A percentile compares a stretch with the other conserved stretches of the same genome.
Conservation (phyloP, 2,113 vertebrate genomes). For the Pantherophis guttatus region DNA sequence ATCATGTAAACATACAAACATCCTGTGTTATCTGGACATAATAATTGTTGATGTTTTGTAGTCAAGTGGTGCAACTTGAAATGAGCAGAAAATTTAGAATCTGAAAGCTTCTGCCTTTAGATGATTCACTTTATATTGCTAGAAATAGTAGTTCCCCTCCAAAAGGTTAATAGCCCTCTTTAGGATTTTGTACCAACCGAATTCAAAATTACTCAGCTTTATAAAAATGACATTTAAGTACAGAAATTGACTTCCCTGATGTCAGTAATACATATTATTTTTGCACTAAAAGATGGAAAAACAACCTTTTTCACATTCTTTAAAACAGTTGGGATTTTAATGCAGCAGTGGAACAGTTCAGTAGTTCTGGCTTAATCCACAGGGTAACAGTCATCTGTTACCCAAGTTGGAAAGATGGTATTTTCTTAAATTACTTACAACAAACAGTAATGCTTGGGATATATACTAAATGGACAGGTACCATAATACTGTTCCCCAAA, state of each 20-base stretch:
- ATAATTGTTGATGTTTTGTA: neutral
- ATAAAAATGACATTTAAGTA: neutral
- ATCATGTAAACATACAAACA: neutral
- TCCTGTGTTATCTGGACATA: neutral
- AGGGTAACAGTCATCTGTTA: neutral
- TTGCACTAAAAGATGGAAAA: neutral
- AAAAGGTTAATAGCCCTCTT: slow-evolving; percentile 17
- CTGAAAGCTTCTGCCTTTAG: neutral
- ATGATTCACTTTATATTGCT: slow-evolving; percentile 31
- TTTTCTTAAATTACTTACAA: neutral
- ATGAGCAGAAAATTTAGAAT: neutral
- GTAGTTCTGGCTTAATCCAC: neutral
- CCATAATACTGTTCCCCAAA: neutral
- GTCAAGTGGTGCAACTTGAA: too few relatives aligned
- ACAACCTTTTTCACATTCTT: neutral
- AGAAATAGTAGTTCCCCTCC: neutral
- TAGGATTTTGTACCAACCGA: slow-evolving; percentile 15
- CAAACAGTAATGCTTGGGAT: neutral
- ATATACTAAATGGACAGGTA: neutral
- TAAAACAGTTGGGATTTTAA: neutral
- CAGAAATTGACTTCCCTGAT: neutral
- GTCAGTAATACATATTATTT: slow-evolving; percentile 41
- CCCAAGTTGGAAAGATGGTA: neutral
- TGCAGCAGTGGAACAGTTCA: neutral
- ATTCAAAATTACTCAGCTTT: neutral